A percentile compares a stretch with the other conserved stretches of the same genome.
phyloP scores from a whole-genome alignment of 2,113 vertebrate species.

The Phrynosoma platyrhinos region DNA sequence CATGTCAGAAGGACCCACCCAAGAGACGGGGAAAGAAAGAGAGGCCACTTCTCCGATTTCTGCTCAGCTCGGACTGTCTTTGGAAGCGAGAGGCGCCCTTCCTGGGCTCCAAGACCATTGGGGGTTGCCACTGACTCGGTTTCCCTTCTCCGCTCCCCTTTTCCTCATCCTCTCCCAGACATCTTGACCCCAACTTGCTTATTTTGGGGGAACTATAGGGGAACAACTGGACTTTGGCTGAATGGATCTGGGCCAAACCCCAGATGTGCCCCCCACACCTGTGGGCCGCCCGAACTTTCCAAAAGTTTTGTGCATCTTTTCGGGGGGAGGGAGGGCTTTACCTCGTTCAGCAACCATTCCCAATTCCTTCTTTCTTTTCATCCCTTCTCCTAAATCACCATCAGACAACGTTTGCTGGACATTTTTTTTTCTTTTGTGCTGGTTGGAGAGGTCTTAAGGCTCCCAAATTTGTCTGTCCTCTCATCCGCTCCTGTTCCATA shows the following conservation, averaged over 20 bases:
- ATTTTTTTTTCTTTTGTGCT: too few species aligned
- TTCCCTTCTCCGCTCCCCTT: too few species aligned
- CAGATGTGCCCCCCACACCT: not conserved
- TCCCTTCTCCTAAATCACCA: constrained; percentile 7
- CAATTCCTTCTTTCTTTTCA: not conserved
- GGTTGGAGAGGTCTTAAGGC: not conserved
- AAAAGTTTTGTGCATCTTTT: constrained; percentile 56
- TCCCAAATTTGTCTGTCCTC: not conserved
- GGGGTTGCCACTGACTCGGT: not conserved
- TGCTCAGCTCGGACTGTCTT: constrained; percentile 44
- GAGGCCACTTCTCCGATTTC: not conserved
- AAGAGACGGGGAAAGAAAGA: constrained; percentile 14
- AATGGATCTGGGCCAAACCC: constrained; percentile 30
- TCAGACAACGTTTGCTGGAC: constrained; percentile 47
- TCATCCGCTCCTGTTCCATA: not conserved
- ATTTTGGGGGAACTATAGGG: too few species aligned
- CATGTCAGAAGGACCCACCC: constrained; percentile 54
- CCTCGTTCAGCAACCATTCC: constrained; percentile 72
- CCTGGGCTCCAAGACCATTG: not conserved
- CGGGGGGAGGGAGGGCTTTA: constrained; percentile 20
- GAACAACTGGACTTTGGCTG: not conserved
- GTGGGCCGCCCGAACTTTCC: constrained; percentile 45
- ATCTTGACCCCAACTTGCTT: not conserved
- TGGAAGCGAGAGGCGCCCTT: constrained; percentile 45
- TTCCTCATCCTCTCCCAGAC: too few species aligned